Percentiles rank a stretch among this genome's conserved stretches.
Evolutionary conservation across 2,888 invertebrate genomes (phyloP).

Genomic region (Hydriomena furcata): DNA sequence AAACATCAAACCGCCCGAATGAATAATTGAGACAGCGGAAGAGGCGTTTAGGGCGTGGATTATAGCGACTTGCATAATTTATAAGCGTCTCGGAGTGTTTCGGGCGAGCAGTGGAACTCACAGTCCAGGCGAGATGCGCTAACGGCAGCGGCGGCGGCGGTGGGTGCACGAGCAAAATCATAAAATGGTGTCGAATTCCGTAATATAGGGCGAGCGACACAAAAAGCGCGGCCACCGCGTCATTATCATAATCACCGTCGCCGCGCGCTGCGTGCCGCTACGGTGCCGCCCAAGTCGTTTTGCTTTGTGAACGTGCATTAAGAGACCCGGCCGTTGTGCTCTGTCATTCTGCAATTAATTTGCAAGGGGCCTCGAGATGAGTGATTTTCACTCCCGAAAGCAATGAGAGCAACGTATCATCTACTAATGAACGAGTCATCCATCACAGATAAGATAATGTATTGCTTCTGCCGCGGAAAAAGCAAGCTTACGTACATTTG

Average conservation of each 20-base stretch:
- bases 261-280: slow-evolving; percentile 72
- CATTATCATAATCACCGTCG: slow-evolving; percentile 82
- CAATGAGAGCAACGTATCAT: slow-evolving; percentile 32
- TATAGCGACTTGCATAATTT: slow-evolving; percentile 82
- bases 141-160: slow-evolving; percentile 24
- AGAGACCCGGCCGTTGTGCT: slow-evolving; percentile 75
- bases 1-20: slow-evolving; percentile 80
- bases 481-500: slow-evolving; percentile 14
- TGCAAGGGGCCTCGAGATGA: slow-evolving; percentile 65
- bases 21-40: slow-evolving; percentile 79
- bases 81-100: slow-evolving; percentile 72
- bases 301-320: slow-evolving; percentile 80
- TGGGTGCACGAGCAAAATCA: slow-evolving; percentile 51
- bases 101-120: slow-evolving; percentile 56
- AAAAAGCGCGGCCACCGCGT: slow-evolving; percentile 80
- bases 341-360: slow-evolving; percentile 80
- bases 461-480: slow-evolving; percentile 18
- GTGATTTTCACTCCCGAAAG: slow-evolving; percentile 53
- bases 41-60: slow-evolving; percentile 81
- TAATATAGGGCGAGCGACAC: slow-evolving; percentile 70
- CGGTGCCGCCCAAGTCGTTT: slow-evolving; percentile 75
- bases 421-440: slow-evolving; percentile 35
- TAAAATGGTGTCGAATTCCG: slow-evolving; percentile 73
- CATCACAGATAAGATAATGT: slow-evolving; percentile 28
- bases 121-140: slow-evolving; percentile 39